These are phyloP conservation scores for Drosophila bunnanda DNA, from an alignment of 2,888 invertebrate species.

Conservation along the genomic window DNA sequence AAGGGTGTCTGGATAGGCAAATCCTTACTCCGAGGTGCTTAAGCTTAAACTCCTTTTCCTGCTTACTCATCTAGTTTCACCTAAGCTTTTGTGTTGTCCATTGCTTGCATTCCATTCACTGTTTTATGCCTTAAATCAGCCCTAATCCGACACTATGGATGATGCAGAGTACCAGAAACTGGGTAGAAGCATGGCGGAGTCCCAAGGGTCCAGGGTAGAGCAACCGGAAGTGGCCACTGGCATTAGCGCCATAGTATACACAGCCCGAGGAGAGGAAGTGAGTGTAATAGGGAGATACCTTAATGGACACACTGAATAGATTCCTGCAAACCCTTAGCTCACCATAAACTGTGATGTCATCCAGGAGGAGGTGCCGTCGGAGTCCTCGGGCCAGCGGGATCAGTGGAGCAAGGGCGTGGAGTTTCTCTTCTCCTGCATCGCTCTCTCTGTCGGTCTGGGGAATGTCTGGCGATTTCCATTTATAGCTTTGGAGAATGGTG, in stretches of 20 bases:
- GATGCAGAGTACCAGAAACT: slow-evolving; percentile 65
- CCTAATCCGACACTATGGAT: slow-evolving; percentile 62
- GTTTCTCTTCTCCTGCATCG: slow-evolving; percentile 87
- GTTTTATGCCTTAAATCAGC: slow-evolving; percentile 16
- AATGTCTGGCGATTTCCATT: slow-evolving; percentile 89
- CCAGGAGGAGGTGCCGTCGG: slow-evolving; percentile 14
- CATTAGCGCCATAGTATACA: slow-evolving; percentile 47
- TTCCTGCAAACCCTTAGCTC: slow-evolving; percentile 28
- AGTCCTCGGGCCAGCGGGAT: slow-evolving; percentile 65
- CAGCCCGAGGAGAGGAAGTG: slow-evolving; percentile 68
- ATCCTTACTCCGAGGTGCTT: background rate
- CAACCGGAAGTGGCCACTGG: slow-evolving; percentile 32
- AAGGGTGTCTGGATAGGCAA: background rate
- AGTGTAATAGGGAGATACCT: background rate
- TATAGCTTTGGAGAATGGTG: slow-evolving; percentile 88
- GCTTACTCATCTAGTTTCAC: slow-evolving; percentile 1
- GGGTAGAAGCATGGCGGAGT: slow-evolving; percentile 44
- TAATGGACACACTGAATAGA: accelerated
- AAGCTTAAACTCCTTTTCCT: background rate
- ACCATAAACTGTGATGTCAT: slow-evolving; percentile 36
- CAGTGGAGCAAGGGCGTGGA: slow-evolving; percentile 88
- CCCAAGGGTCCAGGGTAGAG: background rate
- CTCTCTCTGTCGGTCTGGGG: slow-evolving; percentile 88
- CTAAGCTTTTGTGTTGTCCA: slow-evolving; percentile 40
- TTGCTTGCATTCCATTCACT: slow-evolving; percentile 30